These are phyloP conservation scores for Smutsia gigantea DNA, from an alignment of 2,797 vertebrate genomes.

Conservation along the genomic window DNA sequence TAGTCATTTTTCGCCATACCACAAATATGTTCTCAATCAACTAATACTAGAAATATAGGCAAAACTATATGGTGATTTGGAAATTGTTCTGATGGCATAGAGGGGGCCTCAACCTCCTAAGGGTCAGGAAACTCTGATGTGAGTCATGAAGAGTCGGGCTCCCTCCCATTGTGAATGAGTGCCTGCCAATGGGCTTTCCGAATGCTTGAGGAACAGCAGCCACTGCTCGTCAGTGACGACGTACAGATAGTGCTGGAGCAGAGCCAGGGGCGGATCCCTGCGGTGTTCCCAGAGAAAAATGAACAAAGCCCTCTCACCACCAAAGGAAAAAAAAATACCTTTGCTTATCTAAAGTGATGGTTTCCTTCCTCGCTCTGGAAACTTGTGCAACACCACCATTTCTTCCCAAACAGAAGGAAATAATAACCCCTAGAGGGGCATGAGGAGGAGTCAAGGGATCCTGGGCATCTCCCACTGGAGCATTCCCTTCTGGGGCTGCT, in stretches of 20 bases:
- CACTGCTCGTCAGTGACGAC: background rate
- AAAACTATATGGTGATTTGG: background rate
- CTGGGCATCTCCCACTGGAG: background rate
- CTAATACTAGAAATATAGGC: background rate
- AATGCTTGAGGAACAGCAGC: background rate
- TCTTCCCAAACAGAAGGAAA: slow-evolving; percentile 26
- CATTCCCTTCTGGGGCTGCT: background rate
- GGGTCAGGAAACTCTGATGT: background rate
- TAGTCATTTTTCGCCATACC: background rate
- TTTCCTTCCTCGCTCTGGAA: background rate
- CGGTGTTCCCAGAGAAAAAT: background rate
- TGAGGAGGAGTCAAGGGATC: background rate
- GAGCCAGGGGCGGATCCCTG: background rate
- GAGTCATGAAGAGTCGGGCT: background rate
- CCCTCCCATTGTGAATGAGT: background rate
- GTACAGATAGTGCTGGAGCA: background rate
- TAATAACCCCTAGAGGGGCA: background rate
- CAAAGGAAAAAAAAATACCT: background rate
- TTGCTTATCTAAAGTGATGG: background rate
- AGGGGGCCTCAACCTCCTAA: background rate
- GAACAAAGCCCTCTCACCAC: background rate
- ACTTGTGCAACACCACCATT: background rate
- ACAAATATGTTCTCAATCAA: slow-evolving; percentile 30
- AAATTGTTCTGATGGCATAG: slow-evolving; percentile 24
- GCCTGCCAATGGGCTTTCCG: background rate